phyloP scores from a whole-genome alignment of 2,797 vertebrate genomes.

The Enteromius fasciolatus region DNA sequence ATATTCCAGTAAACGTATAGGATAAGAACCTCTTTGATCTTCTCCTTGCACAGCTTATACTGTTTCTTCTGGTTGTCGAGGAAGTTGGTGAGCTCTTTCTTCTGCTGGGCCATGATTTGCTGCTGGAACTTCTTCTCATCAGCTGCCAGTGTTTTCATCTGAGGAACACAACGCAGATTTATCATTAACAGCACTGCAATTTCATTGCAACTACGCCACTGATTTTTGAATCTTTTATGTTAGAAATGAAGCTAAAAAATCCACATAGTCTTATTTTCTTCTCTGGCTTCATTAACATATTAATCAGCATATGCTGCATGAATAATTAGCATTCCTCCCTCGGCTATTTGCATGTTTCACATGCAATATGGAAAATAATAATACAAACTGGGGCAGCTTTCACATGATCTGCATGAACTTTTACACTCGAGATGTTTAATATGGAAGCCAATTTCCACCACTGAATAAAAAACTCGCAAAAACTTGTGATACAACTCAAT shows the following conservation, averaged over 20 bases:
- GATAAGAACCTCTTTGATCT: constrained; percentile 91
- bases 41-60: constrained; percentile 99
- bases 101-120: constrained; percentile 97
- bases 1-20: neutral
- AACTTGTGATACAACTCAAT: no score
- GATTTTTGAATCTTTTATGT: neutral
- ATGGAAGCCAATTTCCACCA: no score
- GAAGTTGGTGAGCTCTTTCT: constrained; percentile 98
- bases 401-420: constrained; percentile 4
- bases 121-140: constrained; percentile 99
- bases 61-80: constrained; percentile 99
- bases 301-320: constrained; percentile 40
- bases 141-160: constrained; percentile 92
- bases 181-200: neutral
- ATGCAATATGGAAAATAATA: constrained; percentile 27
- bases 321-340: constrained; percentile 35
- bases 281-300: constrained; percentile 35
- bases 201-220: neutral
- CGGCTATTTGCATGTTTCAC: constrained; percentile 27
- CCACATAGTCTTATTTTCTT: constrained; percentile 3
- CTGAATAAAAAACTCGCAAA: no score
- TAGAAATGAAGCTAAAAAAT: neutral
- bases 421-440: neutral
- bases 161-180: constrained; percentile 34
- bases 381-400: constrained; percentile 14